phyloP scores from a whole-genome alignment of 2,113 vertebrate genomes.

The Athene cunicularia region DNA sequence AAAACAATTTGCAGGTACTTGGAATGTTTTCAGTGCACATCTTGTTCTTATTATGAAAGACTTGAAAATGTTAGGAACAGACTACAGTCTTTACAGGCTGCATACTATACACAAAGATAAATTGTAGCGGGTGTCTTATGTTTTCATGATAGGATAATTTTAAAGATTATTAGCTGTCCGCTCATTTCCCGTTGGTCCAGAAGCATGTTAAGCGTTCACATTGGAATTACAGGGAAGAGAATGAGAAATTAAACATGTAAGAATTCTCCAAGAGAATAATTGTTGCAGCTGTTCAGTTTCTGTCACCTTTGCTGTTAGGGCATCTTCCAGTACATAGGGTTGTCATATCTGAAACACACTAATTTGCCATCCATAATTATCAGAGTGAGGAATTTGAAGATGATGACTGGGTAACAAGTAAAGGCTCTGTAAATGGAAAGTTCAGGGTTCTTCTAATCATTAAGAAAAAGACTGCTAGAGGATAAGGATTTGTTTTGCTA shows the following conservation, averaged over 20 bases:
- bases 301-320: constrained; percentile 7
- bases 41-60: constrained; percentile 71
- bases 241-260: neutral
- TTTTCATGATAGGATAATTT: constrained; percentile 66
- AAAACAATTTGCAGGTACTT: constrained; percentile 61
- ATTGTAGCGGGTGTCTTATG: constrained; percentile 68
- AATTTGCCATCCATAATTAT: constrained; percentile 41
- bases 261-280: constrained; percentile 36
- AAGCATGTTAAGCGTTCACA: constrained; percentile 30
- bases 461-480: constrained; percentile 18
- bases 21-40: constrained; percentile 67
- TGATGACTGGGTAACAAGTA: constrained; percentile 48
- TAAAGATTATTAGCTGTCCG: constrained; percentile 55
- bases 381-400: constrained; percentile 48
- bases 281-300: constrained; percentile 33
- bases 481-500: constrained; percentile 46
- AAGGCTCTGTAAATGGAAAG: constrained; percentile 33
- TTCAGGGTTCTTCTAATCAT: constrained; percentile 36
- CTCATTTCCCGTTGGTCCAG: constrained; percentile 56
- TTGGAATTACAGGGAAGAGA: constrained; percentile 29
- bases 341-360: constrained; percentile 50
- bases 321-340: constrained; percentile 17
- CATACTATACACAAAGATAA: constrained; percentile 56
- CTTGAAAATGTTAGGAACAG: constrained; percentile 57
- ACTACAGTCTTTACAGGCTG: constrained; percentile 61